These are phyloP conservation scores for Penaeus japonicus DNA, from an alignment of 1,140 invertebrate genomes.

Conservation along the genomic window DNA sequence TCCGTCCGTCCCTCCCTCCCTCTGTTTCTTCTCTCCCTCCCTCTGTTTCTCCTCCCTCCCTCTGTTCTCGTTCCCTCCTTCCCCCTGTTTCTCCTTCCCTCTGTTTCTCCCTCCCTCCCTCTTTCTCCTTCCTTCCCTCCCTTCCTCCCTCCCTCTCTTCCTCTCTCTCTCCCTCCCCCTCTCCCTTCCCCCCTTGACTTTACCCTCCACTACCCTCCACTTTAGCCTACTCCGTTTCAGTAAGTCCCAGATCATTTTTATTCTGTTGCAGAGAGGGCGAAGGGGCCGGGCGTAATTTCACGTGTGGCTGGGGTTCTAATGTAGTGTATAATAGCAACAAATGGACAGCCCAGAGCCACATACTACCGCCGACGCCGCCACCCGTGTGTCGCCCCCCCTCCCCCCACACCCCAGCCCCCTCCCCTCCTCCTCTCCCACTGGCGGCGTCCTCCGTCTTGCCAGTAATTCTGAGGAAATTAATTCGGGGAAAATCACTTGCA, in stretches of 20 bases:
- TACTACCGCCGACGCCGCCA: constrained; percentile 22
- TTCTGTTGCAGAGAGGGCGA: constrained; percentile 53
- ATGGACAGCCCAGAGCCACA: constrained; percentile 50
- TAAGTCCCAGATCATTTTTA: constrained; percentile 52
- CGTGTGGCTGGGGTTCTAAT: constrained; percentile 56
- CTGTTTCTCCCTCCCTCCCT: background rate
- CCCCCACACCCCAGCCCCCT: background rate
- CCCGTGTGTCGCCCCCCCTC: background rate
- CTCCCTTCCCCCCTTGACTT: background rate
- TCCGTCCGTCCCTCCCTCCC: too few species aligned
- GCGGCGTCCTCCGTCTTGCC: constrained; percentile 51
- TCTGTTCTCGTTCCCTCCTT: background rate
- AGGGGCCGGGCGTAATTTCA: constrained; percentile 50
- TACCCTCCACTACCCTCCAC: constrained; percentile 25
- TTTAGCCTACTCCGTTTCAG: constrained; percentile 41
- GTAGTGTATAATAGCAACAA: constrained; percentile 55
- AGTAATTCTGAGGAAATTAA: constrained; percentile 56
- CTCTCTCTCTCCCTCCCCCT: background rate
- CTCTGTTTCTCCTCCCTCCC: background rate
- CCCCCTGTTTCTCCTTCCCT: background rate
- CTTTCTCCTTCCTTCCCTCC: background rate
- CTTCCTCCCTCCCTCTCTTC: background rate
- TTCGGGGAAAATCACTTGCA: constrained; percentile 56
- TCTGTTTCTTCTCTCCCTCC: background rate
- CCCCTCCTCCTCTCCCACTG: background rate